phyloP scores from a whole-genome alignment of 2,888 invertebrate genomes.

The Chrysodeixis includens region DNA sequence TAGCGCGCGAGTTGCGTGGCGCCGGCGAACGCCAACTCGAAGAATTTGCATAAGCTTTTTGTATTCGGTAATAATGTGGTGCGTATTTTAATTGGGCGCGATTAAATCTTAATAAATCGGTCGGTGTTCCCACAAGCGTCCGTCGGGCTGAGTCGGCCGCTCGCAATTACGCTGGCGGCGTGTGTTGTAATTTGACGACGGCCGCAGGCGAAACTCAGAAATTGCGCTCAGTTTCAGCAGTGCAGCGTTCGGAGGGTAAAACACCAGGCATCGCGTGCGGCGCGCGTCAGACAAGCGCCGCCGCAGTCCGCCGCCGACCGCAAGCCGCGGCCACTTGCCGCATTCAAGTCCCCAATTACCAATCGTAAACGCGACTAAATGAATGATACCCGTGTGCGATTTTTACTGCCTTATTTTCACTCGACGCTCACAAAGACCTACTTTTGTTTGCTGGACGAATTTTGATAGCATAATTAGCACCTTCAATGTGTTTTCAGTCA shows the following conservation, averaged over 20 bases:
- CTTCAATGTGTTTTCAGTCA: neutral
- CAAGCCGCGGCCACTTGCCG: conserved; percentile 71
- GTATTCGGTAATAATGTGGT: conserved; percentile 79
- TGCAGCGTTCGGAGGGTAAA: conserved; percentile 65
- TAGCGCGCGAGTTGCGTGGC: conserved; percentile 67
- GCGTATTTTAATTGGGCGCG: conserved; percentile 85
- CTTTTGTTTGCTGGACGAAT: conserved; percentile 39
- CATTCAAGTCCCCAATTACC: conserved; percentile 84
- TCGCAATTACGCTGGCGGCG: conserved; percentile 83
- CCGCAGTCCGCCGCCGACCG: conserved; percentile 68
- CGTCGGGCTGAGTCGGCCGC: conserved; percentile 62
- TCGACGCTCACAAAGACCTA: conserved; percentile 43
- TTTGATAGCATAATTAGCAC: conserved; percentile 8
- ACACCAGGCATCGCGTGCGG: conserved; percentile 76
- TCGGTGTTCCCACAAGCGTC: conserved; percentile 82
- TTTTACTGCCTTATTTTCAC: conserved; percentile 51
- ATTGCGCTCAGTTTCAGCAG: conserved; percentile 79
- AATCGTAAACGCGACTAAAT: conserved; percentile 84
- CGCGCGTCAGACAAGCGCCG: conserved; percentile 65
- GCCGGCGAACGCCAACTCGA: conserved; percentile 58
- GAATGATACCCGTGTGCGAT: conserved; percentile 67
- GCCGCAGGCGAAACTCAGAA: conserved; percentile 80
- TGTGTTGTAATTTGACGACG: conserved; percentile 82
- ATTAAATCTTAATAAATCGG: conserved; percentile 88
- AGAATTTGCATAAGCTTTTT: conserved; percentile 81